Base-by-base conservation (phyloP, 2,797 vertebrate genomes). In the Gymnoscopelus microlampas region DNA sequence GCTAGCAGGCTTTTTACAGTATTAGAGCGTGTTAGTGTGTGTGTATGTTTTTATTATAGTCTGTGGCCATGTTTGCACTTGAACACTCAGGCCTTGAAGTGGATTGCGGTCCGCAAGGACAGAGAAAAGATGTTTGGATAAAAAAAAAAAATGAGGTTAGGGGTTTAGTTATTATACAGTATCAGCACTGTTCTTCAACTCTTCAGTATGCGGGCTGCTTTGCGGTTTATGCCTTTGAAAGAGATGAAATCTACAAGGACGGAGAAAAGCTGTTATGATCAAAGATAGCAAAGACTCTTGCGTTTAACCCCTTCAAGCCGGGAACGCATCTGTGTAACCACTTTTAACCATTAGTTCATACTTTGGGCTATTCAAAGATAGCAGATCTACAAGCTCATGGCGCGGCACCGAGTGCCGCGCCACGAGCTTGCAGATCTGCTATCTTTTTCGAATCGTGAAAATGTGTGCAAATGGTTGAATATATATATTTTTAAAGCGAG, bases 61-160 rank as follows among this genome's bases (percentile, higher is more conserved):
- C 14, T 26, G 70, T 70, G 29, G 39, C 59, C 23, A 81, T 74
- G 23, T 75, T 71, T 78, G 39, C 60, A 53, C 60, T 73, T 50
- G 53, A 63, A 53, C 69, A 76, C 14, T 39, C 13, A 66, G 35
- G 49, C 62, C 51, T 83, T 66, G 57, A 78, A 71, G 66, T 44
- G 14, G 59, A 77, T 77, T 77, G 11, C 66, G 60, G 50, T 80
- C 74, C 63, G 44, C 59, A 61, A 78, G 74, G 66, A 78, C 60
- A 10, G 57, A 56, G 3, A 11, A 13, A 53, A 63, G 63, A 71
- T 39, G 66, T 47, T 32, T 39, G 39, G 39, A 32, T 59, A 39
- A 70, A 79, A 66, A 80, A 70, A 79, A 66, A 80, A 71, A 81
- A 81, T 51, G 72, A 74, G 63, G 59, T 67, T 49, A 85, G 73